Evolutionary conservation across 2,113 vertebrate genomes (phyloP).

Genomic region (Plecotus auritus): DNA sequence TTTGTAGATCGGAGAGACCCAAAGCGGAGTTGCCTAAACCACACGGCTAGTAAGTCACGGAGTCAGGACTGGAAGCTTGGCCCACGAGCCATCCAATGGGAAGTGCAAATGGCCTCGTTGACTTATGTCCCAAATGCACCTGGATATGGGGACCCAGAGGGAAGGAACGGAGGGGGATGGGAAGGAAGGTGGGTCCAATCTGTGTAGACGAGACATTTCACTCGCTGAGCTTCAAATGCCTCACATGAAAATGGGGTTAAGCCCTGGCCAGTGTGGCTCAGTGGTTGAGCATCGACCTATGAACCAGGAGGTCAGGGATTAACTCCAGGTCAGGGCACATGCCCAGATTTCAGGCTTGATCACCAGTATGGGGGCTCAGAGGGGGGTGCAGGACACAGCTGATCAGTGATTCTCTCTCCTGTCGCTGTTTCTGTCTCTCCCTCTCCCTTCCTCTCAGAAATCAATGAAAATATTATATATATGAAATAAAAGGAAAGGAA

Average conservation of each 20-base stretch:
- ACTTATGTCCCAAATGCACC: background rate
- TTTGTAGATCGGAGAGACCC: rapidly evolving
- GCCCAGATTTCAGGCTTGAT: no score
- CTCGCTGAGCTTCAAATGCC: background rate
- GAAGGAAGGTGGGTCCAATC: rapidly evolving
- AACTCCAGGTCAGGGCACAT: no score
- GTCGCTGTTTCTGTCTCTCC: no score
- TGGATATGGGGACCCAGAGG: background rate
- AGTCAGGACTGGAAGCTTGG: rapidly evolving
- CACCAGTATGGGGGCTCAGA: no score
- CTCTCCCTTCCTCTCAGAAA: no score
- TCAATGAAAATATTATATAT: no score
- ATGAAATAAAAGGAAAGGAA: no score
- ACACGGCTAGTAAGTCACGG: background rate
- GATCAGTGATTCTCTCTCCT: no score
- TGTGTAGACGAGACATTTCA: rapidly evolving
- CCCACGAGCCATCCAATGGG: background rate
- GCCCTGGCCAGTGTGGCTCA: no score
- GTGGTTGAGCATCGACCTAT: no score
- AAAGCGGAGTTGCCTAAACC: background rate
- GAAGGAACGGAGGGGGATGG: background rate
- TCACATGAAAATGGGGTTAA: background rate
- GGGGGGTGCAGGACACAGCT: no score
- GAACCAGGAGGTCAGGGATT: no score
- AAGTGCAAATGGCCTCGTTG: rapidly evolving